phyloP scores from a whole-genome alignment of 2,113 vertebrate species.

The Neotragus pygmaeus region DNA sequence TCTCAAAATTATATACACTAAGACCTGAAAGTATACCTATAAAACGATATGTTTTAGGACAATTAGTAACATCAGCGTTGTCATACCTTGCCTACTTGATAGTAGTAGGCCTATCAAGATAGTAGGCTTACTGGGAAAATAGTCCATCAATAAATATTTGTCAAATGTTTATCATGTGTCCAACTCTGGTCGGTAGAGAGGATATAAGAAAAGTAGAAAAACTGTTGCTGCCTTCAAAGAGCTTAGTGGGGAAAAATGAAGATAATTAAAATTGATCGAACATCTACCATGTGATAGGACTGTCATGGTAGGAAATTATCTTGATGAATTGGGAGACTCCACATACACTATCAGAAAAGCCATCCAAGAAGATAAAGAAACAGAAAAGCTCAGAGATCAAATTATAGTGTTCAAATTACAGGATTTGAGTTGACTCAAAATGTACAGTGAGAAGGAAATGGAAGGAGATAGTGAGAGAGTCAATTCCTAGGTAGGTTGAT shows the following conservation, averaged over 20 bases:
- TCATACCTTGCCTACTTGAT: background rate
- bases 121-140: background rate
- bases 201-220: background rate
- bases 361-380: background rate
- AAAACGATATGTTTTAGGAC: background rate
- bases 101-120: background rate
- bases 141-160: background rate
- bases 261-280: constrained; percentile 31
- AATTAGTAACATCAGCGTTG: background rate
- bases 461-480: background rate
- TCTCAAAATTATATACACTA: constrained; percentile 8
- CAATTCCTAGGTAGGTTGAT: background rate
- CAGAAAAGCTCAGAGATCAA: background rate
- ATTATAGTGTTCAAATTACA: background rate
- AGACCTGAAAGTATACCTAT: background rate
- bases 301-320: background rate
- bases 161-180: background rate
- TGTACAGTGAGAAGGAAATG: background rate
- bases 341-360: background rate
- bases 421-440: constrained; percentile 24
- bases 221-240: background rate
- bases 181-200: background rate
- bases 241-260: background rate
- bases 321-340: constrained; percentile 14
- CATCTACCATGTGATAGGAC: background rate